Evolutionary conservation across 2,888 invertebrate genomes (phyloP).

Genomic region (Hybos culiciformis): DNA sequence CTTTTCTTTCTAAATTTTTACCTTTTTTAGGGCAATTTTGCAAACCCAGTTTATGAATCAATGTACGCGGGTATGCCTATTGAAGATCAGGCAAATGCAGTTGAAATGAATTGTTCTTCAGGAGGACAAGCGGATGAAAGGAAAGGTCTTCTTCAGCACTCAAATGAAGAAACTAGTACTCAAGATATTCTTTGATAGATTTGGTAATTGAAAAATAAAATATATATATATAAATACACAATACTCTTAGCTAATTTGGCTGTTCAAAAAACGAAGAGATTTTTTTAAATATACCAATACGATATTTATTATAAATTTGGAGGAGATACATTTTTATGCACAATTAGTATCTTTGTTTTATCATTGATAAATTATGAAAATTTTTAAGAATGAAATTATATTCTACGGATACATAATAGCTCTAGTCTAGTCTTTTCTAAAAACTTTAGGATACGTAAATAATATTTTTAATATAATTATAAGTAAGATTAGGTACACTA

Average conservation of each 20-base stretch:
- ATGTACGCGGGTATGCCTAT: slow-evolving; percentile 46
- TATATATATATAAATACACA: not conserved
- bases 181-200: slow-evolving; percentile 36
- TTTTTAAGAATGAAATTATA: too few relatives aligned
- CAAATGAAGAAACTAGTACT: slow-evolving; percentile 37
- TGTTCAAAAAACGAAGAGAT: slow-evolving; percentile 8
- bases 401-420: too few relatives aligned
- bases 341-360: too few relatives aligned
- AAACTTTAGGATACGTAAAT: too few relatives aligned
- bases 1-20: slow-evolving; percentile 4
- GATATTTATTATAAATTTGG: too few relatives aligned
- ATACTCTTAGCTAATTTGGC: slow-evolving; percentile 5
- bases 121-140: slow-evolving; percentile 38
- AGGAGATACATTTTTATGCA: too few relatives aligned
- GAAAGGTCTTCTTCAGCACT: slow-evolving; percentile 40
- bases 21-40: slow-evolving; percentile 52
- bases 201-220: slow-evolving; percentile 23
- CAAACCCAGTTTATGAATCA: slow-evolving; percentile 76
- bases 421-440: too few relatives aligned
- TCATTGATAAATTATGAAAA: too few relatives aligned
- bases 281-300: too few relatives aligned
- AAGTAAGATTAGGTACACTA: too few relatives aligned
- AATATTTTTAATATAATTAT: too few relatives aligned
- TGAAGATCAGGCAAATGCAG: slow-evolving; percentile 21
- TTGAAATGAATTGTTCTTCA: slow-evolving; percentile 29